Evolutionary conservation across 2,888 invertebrate genomes (phyloP), one percentile per base, ranked within the genome.

Genomic region (Andrena dorsata): DNA sequence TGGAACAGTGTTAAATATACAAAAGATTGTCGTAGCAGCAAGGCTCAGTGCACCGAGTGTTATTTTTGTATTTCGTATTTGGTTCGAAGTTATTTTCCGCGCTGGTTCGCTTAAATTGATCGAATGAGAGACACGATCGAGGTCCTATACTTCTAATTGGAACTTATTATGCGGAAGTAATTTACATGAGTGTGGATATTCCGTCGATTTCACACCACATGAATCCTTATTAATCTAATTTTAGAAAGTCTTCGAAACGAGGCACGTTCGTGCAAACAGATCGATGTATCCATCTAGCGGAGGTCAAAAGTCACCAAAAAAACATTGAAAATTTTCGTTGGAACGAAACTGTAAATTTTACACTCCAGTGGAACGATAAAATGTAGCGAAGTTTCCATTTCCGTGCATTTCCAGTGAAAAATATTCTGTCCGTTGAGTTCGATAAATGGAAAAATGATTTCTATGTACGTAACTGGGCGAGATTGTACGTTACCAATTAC

Each of bases 101-200:
- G 26, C 28, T 49, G 56, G 70, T 58, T 60, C 70, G 28, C 28
- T 76, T 56, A 41, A 41, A 53, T 75, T 32, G 53, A 60, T 26
- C n/a, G 16, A n/a, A 53, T 53, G 47, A 66, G 16, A 53, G 32
- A 13, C 30, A 7, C 35, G 60, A 23, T 56, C 47, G 47, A 32
- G 26, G 13, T 20, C 58, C n/a, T 51, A 6, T 6, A 26, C 8
- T 32, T 23, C 20, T 74, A 81, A 70, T 70, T 53, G 74, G 26
- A 74, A 73, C 65, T 74, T 69, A 74, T 79, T 74, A 74, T 49
- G 73, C 63, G 69, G 64, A 49, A 41, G 28, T 69, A 60, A 78
- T 81, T 72, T 65, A 49, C 47, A 26, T 63, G 49, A 3, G 35
- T 47, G 23, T 35, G 41, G 66, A 47, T 53, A 41, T 61, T 49